Evolutionary conservation across 1,140 invertebrate genomes (phyloP), one percentile per base, ranked within the genome.

Genomic region (Formica selysi): DNA sequence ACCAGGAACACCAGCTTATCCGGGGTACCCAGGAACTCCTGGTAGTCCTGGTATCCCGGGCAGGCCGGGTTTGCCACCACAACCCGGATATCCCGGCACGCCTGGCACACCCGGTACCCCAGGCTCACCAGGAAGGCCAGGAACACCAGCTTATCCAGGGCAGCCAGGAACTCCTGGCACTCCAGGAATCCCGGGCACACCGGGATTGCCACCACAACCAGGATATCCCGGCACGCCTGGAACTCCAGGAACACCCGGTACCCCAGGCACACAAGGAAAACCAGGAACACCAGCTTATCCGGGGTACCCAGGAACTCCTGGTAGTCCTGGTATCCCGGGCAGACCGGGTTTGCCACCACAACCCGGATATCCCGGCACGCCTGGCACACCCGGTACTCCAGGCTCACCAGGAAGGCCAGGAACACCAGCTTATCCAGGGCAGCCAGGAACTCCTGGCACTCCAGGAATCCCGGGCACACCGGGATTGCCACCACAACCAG

Each of bases 161-260:
- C 41, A 67, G 10, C 87, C 91, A 8, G 87, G 87, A 36, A 57
- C 38, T 32, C 57, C 32, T 32, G 32, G 32, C 32, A 32, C 51
- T 70, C 62, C 81, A 22, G 61, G 54, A 16, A 78, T 61, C 7
- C 86, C 76, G 16, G 81, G 68, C 8, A 48, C 13, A 13, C 44
- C 44, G 3, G 44, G 44, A 13, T 44, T 44, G 2, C 41, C 41
- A 44, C 41, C 11, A 2, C 41, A 11, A 44, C 41, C 41, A 44
- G 93, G 92, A 41, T 86, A 90, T 67, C 93, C 84, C 0, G 71
- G 70, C 1, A 54, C 95, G 90, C 96, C n/a, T n/a, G n/a, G n/a
- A n/a, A n/a, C n/a, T n/a, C n/a, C 96, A 26, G 78, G 70, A 1
- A 73, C 29, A 5, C 61, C 84, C 2, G 59, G 65, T 0, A 32